Evolutionary conservation across 2,888 invertebrate species (phyloP).

Genomic region (Phragmatobia fuliginosa): DNA sequence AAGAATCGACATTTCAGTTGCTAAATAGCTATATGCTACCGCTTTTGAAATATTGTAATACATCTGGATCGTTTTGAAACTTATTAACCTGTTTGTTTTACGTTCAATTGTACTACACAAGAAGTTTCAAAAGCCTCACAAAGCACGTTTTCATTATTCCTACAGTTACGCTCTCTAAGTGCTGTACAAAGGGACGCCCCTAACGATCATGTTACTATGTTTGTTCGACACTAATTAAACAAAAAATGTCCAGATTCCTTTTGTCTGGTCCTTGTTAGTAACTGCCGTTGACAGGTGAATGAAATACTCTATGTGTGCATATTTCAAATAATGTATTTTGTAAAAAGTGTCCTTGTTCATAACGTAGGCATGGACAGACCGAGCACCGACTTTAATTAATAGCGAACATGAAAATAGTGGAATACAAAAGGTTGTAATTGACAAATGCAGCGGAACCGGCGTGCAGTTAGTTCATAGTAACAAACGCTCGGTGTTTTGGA

Average conservation of each 20-base stretch:
- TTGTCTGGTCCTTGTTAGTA: conserved; percentile 55
- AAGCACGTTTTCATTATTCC: conserved; percentile 78
- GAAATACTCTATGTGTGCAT: conserved; percentile 58
- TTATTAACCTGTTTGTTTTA: conserved; percentile 84
- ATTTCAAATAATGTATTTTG: conserved; percentile 42
- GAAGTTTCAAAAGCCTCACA: conserved; percentile 72
- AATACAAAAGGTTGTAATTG: conserved; percentile 71
- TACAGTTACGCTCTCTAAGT: conserved; percentile 65
- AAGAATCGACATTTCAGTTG: conserved; percentile 79
- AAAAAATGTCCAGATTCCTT: conserved; percentile 72
- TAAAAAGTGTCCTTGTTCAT: conserved; percentile 59
- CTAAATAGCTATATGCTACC: conserved; percentile 82
- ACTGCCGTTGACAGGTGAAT: conserved; percentile 71
- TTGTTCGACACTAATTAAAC: conserved; percentile 80
- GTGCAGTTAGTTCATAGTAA: conserved; percentile 83
- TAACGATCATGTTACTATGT: conserved; percentile 84
- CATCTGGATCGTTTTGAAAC: conserved; percentile 86
- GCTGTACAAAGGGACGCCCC: conserved; percentile 73
- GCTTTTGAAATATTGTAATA: conserved; percentile 82
- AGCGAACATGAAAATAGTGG: conserved; percentile 46
- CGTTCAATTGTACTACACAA: conserved; percentile 71
- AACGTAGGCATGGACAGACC: conserved; percentile 67
- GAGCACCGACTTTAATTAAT: conserved; percentile 69
- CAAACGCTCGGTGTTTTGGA: conserved; percentile 82
- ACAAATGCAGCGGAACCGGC: conserved; percentile 83